phyloP scores from a whole-genome alignment of 2,888 invertebrate genomes.

The Taphrorychus bicolor region DNA sequence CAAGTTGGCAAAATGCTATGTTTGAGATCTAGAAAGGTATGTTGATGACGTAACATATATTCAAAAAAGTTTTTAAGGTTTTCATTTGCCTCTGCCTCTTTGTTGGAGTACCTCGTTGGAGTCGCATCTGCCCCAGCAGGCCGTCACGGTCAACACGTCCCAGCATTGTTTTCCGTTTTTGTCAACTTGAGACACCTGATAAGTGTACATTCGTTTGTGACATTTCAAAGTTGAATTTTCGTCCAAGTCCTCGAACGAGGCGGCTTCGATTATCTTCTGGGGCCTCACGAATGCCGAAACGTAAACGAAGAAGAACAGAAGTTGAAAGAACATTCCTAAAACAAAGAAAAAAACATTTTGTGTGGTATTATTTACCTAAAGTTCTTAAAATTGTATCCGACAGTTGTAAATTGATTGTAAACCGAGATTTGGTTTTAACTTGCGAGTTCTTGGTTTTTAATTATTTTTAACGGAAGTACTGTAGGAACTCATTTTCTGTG shows the following conservation, averaged over 20 bases:
- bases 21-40: too few relatives aligned
- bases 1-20: not conserved
- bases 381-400: too few relatives aligned
- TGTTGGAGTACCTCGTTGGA: constrained; percentile 86
- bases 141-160: constrained; percentile 76
- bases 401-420: too few relatives aligned
- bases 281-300: constrained; percentile 12
- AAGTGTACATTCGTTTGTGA: constrained; percentile 70
- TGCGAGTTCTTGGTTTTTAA: too few relatives aligned
- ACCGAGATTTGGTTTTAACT: too few relatives aligned
- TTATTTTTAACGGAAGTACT: too few relatives aligned
- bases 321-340: constrained; percentile 20
- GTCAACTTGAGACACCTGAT: constrained; percentile 70
- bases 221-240: constrained; percentile 66
- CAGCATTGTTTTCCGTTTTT: constrained; percentile 73
- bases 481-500: too few relatives aligned
- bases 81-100: too few relatives aligned
- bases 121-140: constrained; percentile 85
- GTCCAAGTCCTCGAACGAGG: constrained; percentile 21
- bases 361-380: too few relatives aligned
- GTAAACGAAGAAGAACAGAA: constrained; percentile 15
- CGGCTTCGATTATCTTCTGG: constrained; percentile 35
- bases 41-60: too few relatives aligned
- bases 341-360: too few relatives aligned
- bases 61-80: too few relatives aligned